phyloP scores from a whole-genome alignment of 2,888 invertebrate species.

The Norana najaformis region DNA sequence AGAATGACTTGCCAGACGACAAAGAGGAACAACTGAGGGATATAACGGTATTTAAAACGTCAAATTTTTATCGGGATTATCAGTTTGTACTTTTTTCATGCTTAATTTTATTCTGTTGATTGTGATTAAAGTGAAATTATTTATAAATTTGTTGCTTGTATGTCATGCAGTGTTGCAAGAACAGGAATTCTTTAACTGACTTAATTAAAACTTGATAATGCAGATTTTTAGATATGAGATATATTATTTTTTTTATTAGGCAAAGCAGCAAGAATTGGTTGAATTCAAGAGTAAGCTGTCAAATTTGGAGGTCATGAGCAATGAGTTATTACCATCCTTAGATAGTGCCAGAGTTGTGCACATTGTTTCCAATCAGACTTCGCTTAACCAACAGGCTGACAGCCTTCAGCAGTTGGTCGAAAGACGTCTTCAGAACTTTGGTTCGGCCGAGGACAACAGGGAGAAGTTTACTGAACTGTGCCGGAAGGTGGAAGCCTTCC shows the following conservation, averaged over 20 bases:
- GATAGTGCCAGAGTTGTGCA: background rate
- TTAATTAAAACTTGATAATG: background rate
- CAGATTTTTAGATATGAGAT: background rate
- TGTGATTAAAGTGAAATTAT: background rate
- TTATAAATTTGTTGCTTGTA: background rate
- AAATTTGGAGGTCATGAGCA: background rate
- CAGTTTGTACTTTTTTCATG: background rate
- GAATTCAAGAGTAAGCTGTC: background rate
- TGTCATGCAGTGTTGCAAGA: background rate
- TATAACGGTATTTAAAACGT: background rate
- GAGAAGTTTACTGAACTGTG: conserved; percentile 51
- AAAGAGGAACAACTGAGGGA: conserved; percentile 14
- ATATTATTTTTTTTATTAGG: background rate
- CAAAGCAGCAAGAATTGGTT: background rate
- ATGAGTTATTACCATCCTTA: background rate
- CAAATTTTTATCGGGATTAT: background rate
- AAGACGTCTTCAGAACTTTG: conserved; percentile 49
- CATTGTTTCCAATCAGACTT: conserved; percentile 46
- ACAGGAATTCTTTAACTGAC: background rate
- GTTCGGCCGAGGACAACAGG: conserved; percentile 50
- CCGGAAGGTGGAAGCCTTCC: conserved; percentile 50
- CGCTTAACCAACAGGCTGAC: conserved; percentile 52
- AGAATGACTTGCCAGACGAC: background rate
- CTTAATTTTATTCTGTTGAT: no score
- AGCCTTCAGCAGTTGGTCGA: conserved; percentile 51